Base-by-base conservation (phyloP, 2,888 invertebrate genomes). In the Globia sparganii region DNA sequence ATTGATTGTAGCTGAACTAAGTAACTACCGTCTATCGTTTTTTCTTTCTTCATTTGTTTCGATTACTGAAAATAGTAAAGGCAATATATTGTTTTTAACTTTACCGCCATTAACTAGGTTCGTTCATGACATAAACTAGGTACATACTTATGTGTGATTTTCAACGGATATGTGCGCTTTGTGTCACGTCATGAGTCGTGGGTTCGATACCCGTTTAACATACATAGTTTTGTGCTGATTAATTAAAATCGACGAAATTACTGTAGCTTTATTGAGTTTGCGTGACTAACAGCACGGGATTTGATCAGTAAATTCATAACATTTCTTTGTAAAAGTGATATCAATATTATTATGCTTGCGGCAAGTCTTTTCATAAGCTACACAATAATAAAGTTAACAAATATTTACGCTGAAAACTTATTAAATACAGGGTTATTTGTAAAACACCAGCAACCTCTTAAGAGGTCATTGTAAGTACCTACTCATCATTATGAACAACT, bases 211-310 rank as follows among this genome's bases (percentile, higher is more conserved):
- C 9, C 5, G 9, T 40, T 28, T 25, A 13, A 34, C 13, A 3
- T 21, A 65, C 25, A 6, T 28, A 65, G 11, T 40, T 64, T 40
- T n/a, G n/a, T 8, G 6, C 40, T 53, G 53, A 25, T 53, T 25
- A 49, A 25, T 21, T 46, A 8, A 49, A 49, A 49, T 0, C 21
- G 2, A 59, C 8, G 58, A 43, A 15, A 72, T 72, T 59, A 61
- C 31, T 67, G 58, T 40, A 34, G 15, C n/a, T 56, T 67, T n/a
- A 66, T 77, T 69, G 72, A 75, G 74, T 85, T 76, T 72, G 72
- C 74, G 79, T 85, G 86, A 72, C 28, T 18, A 49, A 77, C 62
- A 59, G 72, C 79, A 58, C 64, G 61, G 59, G 77, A 76, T 76
- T 79, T 69, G 43, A 61, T 40, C 65, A 75, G 59, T 74, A 62